A percentile compares a stretch with the other conserved stretches of the same genome.
Evolutionary conservation across 2,797 vertebrate species (phyloP).

Genomic region (Enteromius unitaeniatus): DNA sequence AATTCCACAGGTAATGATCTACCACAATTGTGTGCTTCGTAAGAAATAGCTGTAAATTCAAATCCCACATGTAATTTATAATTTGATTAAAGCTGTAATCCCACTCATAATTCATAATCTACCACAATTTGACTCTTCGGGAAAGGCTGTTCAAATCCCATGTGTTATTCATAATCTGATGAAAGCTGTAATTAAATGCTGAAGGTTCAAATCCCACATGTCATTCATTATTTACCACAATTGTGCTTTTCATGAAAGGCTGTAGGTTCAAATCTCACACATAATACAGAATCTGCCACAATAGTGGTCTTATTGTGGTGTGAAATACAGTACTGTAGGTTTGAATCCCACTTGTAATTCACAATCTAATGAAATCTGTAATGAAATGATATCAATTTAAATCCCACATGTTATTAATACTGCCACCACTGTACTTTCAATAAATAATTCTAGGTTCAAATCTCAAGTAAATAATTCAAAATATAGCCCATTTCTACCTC

Average conservation of each 20-base stretch:
- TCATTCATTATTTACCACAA: not conserved
- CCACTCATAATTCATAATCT: not conserved
- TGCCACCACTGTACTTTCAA: not conserved
- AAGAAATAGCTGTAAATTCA: not conserved
- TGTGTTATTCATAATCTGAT: too few species aligned
- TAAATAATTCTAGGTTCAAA: not conserved
- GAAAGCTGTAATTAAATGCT: too few species aligned
- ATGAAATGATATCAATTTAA: not conserved
- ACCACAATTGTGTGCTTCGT: not conserved
- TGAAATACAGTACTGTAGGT: not conserved
- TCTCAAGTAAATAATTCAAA: too few species aligned
- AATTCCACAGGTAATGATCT: not conserved
- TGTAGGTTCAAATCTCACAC: not conserved
- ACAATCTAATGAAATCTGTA: not conserved
- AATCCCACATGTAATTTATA: not conserved
- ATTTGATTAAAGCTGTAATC: not conserved
- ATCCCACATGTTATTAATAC: not conserved
- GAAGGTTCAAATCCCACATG: not conserved
- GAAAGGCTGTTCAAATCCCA: not conserved
- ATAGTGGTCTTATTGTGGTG: too few species aligned
- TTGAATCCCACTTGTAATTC: not conserved
- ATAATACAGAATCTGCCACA: not conserved
- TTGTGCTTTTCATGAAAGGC: not conserved
- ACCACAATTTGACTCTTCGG: not conserved
- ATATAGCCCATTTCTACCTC: not conserved